Evolutionary conservation across 2,888 invertebrate species (phyloP), one percentile per base, ranked within the genome.

Genomic region (Agrochola circellaris): DNA sequence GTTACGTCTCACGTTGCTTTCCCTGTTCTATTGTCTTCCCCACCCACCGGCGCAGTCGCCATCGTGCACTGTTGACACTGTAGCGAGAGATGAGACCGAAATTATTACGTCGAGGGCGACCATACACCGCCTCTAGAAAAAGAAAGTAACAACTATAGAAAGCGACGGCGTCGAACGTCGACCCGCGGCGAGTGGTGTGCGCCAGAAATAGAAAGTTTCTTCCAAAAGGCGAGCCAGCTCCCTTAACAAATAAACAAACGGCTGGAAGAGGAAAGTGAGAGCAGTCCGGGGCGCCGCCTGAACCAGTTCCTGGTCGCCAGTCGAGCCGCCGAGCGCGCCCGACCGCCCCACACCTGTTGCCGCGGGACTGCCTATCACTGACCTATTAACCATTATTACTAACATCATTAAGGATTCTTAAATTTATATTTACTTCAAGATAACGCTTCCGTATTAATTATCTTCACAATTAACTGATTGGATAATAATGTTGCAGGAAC

Each of bases 161-260:
- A 96, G 96, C 95, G 95, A 93, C 92, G 91, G 91, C 92, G 91
- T 88, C 93, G 95, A 93, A 90, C 96, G 92, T 95, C 95, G 95
- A 96, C 96, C 95, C 94, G 95, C 89, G 90, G 93, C 93, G 93
- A 95, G 92, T 93, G 93, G 92, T 93, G 92, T 91, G 82, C 93
- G 94, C 94, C 95, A 95, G 96, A 96, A 96, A 96, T 96, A 96
- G 96, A 96, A 96, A 96, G 96, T 96, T 93, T 89, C 92, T 91
- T 94, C 95, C 94, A 92, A 95, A 95, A 95, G 91, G 88, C 89
- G 87, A 90, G 91, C 90, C 88, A 88, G 93, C 92, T 95, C 95
- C 96, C 95, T 94, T 94, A 94, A 95, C 95, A 95, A 96, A 96
- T 95, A 95, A 96, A 96, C 95, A 95, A 94, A 94, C 92, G 89